These are phyloP conservation scores for Sus scrofa DNA, from an alignment of 2,113 vertebrate species.

Conservation along the genomic window DNA sequence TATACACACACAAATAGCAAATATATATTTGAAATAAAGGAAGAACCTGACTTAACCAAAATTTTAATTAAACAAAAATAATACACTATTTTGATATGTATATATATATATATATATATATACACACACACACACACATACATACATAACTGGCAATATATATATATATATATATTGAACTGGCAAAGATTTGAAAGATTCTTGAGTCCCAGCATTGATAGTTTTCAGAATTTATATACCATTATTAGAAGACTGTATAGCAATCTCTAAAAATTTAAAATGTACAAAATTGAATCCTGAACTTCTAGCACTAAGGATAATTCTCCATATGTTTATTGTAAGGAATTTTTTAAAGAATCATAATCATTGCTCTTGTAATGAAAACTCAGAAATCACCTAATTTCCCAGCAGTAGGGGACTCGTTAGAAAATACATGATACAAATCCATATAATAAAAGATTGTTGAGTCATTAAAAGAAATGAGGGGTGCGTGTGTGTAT, in stretches of 20 bases:
- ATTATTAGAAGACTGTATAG: not conserved
- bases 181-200: not conserved
- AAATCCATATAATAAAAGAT: not conserved
- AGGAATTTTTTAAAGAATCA: not conserved
- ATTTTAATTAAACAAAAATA: not conserved
- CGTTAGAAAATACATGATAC: not conserved
- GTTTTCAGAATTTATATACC: not conserved
- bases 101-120: too few species aligned
- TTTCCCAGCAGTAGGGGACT: not conserved
- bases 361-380: not conserved
- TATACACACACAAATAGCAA: not conserved
- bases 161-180: not conserved
- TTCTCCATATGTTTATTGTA: not conserved
- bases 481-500: not conserved
- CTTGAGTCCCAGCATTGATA: not conserved
- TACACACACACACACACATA: too few species aligned
- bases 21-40: not conserved
- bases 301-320: not conserved
- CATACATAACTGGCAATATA: too few species aligned
- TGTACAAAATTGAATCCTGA: not conserved
- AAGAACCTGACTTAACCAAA: not conserved
- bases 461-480: constrained; percentile 20
- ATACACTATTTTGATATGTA: not conserved
- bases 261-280: constrained; percentile 14
- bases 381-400: constrained; percentile 3